phyloP scores from a whole-genome alignment of 2,888 invertebrate species.

The Elysia crispata region DNA sequence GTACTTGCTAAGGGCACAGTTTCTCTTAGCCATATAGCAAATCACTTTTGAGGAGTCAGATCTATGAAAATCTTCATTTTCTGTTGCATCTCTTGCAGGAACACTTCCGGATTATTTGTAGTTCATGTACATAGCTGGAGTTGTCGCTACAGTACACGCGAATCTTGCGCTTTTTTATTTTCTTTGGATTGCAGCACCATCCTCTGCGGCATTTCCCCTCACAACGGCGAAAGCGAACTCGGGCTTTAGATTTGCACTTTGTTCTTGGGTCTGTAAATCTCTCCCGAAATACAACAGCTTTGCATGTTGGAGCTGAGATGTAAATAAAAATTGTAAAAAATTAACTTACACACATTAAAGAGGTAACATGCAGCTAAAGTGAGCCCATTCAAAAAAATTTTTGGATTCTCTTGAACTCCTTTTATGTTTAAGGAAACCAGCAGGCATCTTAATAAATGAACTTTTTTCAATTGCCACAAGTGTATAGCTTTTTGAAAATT shows the following conservation, averaged over 20 bases:
- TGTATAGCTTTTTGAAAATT: too few species aligned
- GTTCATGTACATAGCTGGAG: slow-evolving; percentile 94
- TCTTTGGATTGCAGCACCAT: slow-evolving; percentile 91
- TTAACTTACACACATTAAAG: too few species aligned
- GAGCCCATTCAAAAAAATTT: too few species aligned
- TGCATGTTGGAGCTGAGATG: slow-evolving; percentile 85
- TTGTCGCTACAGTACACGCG: slow-evolving; percentile 93
- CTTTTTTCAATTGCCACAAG: too few species aligned
- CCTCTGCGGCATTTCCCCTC: slow-evolving; percentile 83
- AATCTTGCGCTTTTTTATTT: slow-evolving; percentile 95
- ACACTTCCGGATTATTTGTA: slow-evolving; percentile 97
- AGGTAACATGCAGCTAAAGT: too few species aligned
- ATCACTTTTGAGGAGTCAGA: too few species aligned
- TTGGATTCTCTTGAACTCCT: too few species aligned
- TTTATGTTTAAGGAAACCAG: too few species aligned
- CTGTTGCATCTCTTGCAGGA: slow-evolving; percentile 83
- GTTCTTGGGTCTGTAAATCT: slow-evolving; percentile 89
- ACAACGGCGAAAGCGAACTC: slow-evolving; percentile 93
- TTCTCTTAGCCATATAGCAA: too few species aligned
- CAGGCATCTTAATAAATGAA: too few species aligned
- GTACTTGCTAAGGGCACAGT: too few species aligned
- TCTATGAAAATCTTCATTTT: slow-evolving; percentile 10
- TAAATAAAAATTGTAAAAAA: too few species aligned
- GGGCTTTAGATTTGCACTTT: slow-evolving; percentile 92
- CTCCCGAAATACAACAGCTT: slow-evolving; percentile 93